Conservation (phyloP, 2,888 invertebrate genomes). For the Cerastoderma edule region DNA sequence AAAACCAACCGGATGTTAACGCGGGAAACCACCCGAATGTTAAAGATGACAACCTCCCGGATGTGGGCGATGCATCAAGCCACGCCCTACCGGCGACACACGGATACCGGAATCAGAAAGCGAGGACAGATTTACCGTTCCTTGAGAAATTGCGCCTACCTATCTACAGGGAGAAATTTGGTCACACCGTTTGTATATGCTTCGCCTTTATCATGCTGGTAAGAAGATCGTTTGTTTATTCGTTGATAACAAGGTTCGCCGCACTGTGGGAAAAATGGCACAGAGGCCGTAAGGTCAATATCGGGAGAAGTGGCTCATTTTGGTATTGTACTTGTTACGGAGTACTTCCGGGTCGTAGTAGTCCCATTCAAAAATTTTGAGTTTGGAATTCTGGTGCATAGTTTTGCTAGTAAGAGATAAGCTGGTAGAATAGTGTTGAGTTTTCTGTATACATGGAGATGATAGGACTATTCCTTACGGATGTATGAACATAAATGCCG, state of each 20-base stretch:
- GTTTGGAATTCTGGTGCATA: neutral
- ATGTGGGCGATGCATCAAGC: too few species aligned
- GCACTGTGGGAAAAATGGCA: too few species aligned
- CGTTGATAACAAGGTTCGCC: too few species aligned
- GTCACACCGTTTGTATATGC: conserved; percentile 42
- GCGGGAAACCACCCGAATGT: too few species aligned
- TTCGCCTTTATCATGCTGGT: conserved; percentile 46
- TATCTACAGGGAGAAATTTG: conserved; percentile 31
- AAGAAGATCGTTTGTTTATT: conserved; percentile 10
- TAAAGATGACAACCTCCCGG: too few species aligned
- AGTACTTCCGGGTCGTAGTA: neutral
- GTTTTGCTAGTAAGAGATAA: neutral
- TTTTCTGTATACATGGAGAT: neutral
- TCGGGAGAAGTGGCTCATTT: neutral
- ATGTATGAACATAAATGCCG: neutral
- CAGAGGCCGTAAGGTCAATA: too few species aligned
- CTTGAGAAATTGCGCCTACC: conserved; percentile 2
- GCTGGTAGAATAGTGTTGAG: neutral
- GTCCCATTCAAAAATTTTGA: neutral
- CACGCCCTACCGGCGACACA: too few species aligned
- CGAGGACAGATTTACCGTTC: conserved; percentile 1
- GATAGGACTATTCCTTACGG: neutral
- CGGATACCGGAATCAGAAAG: too few species aligned
- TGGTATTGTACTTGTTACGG: neutral
- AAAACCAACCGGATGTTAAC: too few species aligned